A percentile compares a stretch with the other conserved stretches of the same genome.
Conservation (phyloP, 1,140 invertebrate species). For the Asbolus verrucosus region DNA sequence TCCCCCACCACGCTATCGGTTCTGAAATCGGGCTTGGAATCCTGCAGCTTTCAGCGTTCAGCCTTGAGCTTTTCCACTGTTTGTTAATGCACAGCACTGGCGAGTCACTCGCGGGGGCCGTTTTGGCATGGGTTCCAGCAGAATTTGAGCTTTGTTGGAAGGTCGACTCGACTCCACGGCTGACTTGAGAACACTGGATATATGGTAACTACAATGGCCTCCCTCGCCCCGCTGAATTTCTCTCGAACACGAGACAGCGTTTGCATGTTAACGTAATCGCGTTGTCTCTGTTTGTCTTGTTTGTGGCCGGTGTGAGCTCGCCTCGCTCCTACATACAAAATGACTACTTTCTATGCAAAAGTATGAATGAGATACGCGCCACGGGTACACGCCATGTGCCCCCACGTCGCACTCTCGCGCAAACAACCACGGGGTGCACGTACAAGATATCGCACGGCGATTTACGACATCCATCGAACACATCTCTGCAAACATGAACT, state of each 20-base stretch:
- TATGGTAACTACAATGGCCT: slow-evolving; percentile 65
- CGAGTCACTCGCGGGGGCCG: not conserved
- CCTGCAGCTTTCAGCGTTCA: slow-evolving; percentile 17
- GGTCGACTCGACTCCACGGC: slow-evolving; percentile 60
- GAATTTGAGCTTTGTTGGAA: slow-evolving; percentile 36
- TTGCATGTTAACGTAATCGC: slow-evolving; percentile 67
- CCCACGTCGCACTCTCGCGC: slow-evolving; percentile 5
- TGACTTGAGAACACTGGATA: slow-evolving; percentile 66
- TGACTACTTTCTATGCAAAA: slow-evolving; percentile 67
- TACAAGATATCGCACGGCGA: too few relatives aligned
- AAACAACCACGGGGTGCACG: too few relatives aligned
- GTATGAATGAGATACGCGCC: slow-evolving; percentile 66
- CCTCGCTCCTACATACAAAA: slow-evolving; percentile 67
- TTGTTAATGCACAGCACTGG: not conserved
- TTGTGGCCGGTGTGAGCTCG: slow-evolving; percentile 52
- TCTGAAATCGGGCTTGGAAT: slow-evolving; percentile 27
- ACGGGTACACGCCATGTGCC: slow-evolving; percentile 61
- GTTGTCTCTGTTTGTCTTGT: slow-evolving; percentile 65
- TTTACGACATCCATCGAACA: too few relatives aligned
- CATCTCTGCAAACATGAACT: too few relatives aligned
- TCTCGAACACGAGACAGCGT: slow-evolving; percentile 68
- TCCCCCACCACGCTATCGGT: slow-evolving; percentile 49
- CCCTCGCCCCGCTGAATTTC: slow-evolving; percentile 68
- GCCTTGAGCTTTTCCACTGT: slow-evolving; percentile 25
- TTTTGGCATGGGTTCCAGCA: not conserved